Conservation (phyloP, 1,140 invertebrate species). For the Stegodyphus dumicola region DNA sequence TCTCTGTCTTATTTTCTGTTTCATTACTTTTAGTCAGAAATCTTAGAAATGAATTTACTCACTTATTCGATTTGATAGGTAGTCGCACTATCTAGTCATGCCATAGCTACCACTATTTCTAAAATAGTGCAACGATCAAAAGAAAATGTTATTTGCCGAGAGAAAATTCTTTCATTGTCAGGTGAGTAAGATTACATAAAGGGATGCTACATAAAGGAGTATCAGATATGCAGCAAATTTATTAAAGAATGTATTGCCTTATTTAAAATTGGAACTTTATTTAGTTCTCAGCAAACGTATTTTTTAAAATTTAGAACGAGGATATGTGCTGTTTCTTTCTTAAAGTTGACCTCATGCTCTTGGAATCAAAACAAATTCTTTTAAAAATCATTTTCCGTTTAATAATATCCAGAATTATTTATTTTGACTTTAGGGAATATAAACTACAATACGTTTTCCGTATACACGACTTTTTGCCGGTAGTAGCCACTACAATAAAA, state of each 20-base stretch:
- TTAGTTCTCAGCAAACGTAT: background rate
- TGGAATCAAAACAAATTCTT: background rate
- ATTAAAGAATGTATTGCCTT: background rate
- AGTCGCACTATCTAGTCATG: no score
- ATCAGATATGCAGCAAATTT: background rate
- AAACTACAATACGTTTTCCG: background rate
- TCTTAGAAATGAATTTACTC: no score
- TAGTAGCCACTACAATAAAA: background rate
- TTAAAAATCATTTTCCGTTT: background rate
- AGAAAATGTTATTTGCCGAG: no score
- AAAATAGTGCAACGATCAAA: no score
- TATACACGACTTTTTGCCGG: background rate
- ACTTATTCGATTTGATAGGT: no score
- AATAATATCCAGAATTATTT: background rate
- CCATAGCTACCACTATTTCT: no score
- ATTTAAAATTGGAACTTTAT: background rate
- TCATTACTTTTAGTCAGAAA: no score
- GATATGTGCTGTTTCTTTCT: background rate
- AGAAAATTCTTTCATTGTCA: background rate
- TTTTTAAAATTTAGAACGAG: background rate
- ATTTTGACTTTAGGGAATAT: constrained; percentile 18
- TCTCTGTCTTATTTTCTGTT: no score
- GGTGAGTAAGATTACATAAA: background rate
- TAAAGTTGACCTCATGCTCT: background rate
- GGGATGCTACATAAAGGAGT: background rate